phyloP scores from a whole-genome alignment of 2,797 vertebrate genomes.

The Ptychadena robeensis region DNA sequence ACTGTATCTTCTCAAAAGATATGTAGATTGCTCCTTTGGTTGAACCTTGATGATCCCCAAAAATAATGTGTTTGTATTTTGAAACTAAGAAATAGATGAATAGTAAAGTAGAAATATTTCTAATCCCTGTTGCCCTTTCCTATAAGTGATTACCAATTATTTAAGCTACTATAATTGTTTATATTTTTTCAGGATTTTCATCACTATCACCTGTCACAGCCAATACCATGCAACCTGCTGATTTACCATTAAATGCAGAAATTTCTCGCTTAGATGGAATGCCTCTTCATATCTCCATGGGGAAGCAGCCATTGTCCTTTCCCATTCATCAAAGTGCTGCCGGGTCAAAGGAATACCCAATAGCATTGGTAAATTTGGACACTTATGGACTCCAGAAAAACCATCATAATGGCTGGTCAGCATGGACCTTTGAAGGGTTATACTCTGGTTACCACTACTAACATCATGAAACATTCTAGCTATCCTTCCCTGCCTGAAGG shows the following conservation, averaged over 20 bases:
- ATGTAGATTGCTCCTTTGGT: too few species aligned
- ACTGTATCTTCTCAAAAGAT: too few species aligned
- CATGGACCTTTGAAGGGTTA: constrained; percentile 47
- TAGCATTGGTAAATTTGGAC: constrained; percentile 46
- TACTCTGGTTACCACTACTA: constrained; percentile 32
- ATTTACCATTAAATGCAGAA: constrained; percentile 25
- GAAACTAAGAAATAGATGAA: too few species aligned
- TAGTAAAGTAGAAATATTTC: too few species aligned
- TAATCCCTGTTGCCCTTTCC: too few species aligned
- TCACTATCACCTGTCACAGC: not conserved
- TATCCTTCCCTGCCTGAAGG: too few species aligned
- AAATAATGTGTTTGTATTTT: too few species aligned
- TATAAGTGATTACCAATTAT: too few species aligned
- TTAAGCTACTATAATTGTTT: not conserved
- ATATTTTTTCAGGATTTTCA: constrained; percentile 39
- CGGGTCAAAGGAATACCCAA: constrained; percentile 19
- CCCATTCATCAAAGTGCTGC: constrained; percentile 16
- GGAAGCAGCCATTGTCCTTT: constrained; percentile 20
- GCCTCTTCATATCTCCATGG: constrained; percentile 28
- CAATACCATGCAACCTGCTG: constrained; percentile 1
- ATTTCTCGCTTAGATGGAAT: constrained; percentile 24
- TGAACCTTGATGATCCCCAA: too few species aligned
- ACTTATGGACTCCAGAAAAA: constrained; percentile 3
- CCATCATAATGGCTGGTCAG: constrained; percentile 10
- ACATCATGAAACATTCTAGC: not conserved